Percentiles rank a stretch among this genome's conserved stretches.
phyloP scores from a whole-genome alignment of 2,113 vertebrate genomes.

The Silurus glanis region DNA sequence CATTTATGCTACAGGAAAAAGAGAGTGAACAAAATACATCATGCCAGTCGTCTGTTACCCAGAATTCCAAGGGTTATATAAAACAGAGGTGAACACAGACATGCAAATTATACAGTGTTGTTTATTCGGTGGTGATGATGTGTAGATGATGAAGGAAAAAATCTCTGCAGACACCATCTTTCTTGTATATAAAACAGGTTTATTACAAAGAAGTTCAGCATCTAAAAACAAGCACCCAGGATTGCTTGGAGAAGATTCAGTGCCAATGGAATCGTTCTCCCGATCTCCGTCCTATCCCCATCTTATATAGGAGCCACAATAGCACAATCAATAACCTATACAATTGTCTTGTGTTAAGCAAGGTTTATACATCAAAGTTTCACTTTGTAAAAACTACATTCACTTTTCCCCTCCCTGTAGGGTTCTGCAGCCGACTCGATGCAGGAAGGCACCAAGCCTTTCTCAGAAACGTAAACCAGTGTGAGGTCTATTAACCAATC shows the following conservation, averaged over 20 bases:
- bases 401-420: constrained; percentile 59
- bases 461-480: constrained; percentile 84
- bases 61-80: constrained; percentile 89
- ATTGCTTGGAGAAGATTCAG: too few species aligned
- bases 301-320: too few species aligned
- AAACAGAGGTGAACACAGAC: constrained; percentile 77
- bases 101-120: neutral
- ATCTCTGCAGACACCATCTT: too few species aligned
- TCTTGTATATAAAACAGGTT: too few species aligned
- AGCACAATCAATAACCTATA: constrained; percentile 45
- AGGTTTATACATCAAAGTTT: constrained; percentile 51
- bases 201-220: too few species aligned
- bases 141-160: too few species aligned
- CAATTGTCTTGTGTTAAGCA: constrained; percentile 59
- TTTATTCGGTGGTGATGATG: too few species aligned
- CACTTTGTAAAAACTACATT: constrained; percentile 39
- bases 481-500: constrained; percentile 66
- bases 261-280: too few species aligned
- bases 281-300: too few species aligned
- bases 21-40: constrained; percentile 77
- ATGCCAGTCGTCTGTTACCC: constrained; percentile 85
- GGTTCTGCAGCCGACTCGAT: constrained; percentile 83
- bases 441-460: constrained; percentile 80
- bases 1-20: constrained; percentile 77
- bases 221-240: too few species aligned